Evolutionary conservation across 2,797 vertebrate species (phyloP).

Genomic region (Strix occidentalis): DNA sequence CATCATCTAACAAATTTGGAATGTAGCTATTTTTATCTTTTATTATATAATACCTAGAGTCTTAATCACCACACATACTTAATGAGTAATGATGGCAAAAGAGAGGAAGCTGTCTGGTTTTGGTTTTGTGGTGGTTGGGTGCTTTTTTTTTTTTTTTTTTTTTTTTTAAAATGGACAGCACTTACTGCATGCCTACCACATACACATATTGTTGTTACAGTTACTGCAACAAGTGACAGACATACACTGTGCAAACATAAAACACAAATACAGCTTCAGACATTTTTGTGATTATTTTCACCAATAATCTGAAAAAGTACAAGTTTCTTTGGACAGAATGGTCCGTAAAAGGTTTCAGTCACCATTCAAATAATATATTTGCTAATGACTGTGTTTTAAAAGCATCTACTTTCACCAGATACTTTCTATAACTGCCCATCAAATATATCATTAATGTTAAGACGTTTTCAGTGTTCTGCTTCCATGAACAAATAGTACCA

Average conservation of each 20-base stretch:
- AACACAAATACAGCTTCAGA: not conserved
- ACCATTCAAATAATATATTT: not conserved
- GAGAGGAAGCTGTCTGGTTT: not conserved
- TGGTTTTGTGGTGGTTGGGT: not conserved
- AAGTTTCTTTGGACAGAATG: not conserved
- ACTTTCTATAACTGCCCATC: not conserved
- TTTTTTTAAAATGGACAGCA: not conserved
- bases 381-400: not conserved
- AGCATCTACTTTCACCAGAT: not conserved
- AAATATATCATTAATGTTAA: not conserved
- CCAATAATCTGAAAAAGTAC: not conserved
- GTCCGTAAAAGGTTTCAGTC: not conserved
- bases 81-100: not conserved
- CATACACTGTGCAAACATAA: not conserved
- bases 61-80: not conserved
- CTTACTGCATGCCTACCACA: not conserved
- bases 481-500: not conserved
- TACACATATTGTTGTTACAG: not conserved
- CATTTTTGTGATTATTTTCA: not conserved
- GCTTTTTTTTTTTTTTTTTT: not conserved
- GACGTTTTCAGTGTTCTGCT: not conserved
- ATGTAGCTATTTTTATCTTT: not conserved
- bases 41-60: not conserved
- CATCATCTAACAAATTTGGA: not conserved
- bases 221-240: not conserved